A percentile compares a stretch with the other conserved stretches of the same genome.
These are phyloP conservation scores for Salvelinus alpinus DNA, from an alignment of 2,113 vertebrate genomes.

Conservation along the genomic window DNA sequence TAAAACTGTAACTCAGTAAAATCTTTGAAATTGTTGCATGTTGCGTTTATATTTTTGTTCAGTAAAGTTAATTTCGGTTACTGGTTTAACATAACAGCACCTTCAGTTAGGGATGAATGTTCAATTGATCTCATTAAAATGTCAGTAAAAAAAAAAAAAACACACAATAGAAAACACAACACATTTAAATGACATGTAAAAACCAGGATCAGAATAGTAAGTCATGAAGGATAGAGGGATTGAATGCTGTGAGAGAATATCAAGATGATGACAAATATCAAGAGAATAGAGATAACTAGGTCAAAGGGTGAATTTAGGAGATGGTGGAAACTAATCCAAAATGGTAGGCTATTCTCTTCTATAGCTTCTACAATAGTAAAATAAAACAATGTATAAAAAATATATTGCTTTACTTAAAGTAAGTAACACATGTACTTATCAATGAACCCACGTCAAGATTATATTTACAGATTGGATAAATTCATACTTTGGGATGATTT, in stretches of 20 bases:
- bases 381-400: conserved; percentile 51
- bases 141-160: conserved; percentile 18
- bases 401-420: conserved; percentile 57
- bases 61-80: too few relatives aligned
- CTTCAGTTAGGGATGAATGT: too few relatives aligned
- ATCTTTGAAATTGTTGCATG: too few relatives aligned
- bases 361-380: conserved; percentile 25
- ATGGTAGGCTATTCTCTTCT: background rate
- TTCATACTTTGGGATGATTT: conserved; percentile 8
- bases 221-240: background rate
- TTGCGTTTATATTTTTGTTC: too few relatives aligned
- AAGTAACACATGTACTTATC: conserved; percentile 42
- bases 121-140: conserved; percentile 36
- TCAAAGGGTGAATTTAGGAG: conserved; percentile 7
- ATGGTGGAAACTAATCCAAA: background rate
- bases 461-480: conserved; percentile 18
- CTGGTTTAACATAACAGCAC: too few relatives aligned
- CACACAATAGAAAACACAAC: conserved; percentile 27
- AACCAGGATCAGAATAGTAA: background rate
- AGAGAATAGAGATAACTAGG: background rate
- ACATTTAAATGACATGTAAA: conserved; percentile 17
- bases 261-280: conserved; percentile 9
- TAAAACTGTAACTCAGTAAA: too few relatives aligned
- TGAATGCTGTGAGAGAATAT: background rate
- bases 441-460: conserved; percentile 39